Percentiles rank a stretch among this genome's conserved stretches.
phyloP scores from a whole-genome alignment of 2,888 invertebrate genomes.

The Rugalucina vietnamica region DNA sequence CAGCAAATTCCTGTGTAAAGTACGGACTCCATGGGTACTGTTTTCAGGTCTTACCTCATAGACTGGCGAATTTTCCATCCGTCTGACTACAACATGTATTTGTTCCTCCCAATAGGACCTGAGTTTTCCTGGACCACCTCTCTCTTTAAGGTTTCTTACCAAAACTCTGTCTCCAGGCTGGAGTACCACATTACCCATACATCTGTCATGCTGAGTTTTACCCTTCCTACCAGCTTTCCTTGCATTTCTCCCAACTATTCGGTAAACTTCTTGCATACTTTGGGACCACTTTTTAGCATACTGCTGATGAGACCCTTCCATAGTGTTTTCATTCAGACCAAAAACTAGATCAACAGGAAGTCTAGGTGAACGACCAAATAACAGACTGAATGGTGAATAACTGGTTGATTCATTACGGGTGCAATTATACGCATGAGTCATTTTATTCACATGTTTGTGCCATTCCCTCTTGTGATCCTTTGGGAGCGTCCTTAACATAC shows the following conservation, averaged over 20 bases:
- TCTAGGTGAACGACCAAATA: neutral
- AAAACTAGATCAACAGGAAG: neutral
- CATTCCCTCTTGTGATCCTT: neutral
- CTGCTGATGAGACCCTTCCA: neutral
- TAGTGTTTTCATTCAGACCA: neutral
- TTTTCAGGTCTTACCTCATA: neutral
- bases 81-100: neutral
- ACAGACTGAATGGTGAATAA: neutral
- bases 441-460: neutral
- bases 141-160: neutral
- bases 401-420: neutral
- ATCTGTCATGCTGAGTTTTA: neutral
- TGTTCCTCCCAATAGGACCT: neutral
- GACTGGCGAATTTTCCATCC: neutral
- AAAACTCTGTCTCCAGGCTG: neutral
- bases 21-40: neutral
- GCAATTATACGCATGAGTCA: neutral
- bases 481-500: neutral
- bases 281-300: neutral
- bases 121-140: neutral
- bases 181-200: neutral
- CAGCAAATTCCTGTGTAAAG: neutral
- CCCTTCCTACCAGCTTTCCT: neutral
- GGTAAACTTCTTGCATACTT: neutral
- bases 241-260: neutral